A percentile compares a stretch with the other conserved stretches of the same genome.
phyloP scores from a whole-genome alignment of 2,888 invertebrate genomes.

The Chymomyza fuscimana region DNA sequence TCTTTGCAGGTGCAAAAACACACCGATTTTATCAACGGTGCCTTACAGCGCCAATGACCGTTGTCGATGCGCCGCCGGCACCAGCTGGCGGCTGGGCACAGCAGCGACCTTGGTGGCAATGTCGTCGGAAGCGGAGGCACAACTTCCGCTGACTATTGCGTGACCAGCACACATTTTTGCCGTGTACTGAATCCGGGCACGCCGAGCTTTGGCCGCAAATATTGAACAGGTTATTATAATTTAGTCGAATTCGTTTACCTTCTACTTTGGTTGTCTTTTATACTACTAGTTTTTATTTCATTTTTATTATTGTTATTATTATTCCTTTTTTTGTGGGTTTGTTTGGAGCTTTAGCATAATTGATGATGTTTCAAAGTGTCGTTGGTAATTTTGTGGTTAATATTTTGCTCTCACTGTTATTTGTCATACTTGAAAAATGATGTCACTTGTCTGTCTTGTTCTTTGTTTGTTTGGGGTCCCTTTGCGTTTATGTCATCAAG shows the following conservation, averaged over 20 bases:
- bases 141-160: conserved; percentile 77
- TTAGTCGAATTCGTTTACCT: conserved; percentile 1
- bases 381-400: conserved; percentile 26
- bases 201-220: conserved; percentile 78
- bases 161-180: conserved; percentile 80
- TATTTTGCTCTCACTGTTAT: conserved; percentile 34
- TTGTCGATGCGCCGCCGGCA: conserved; percentile 76
- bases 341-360: conserved; percentile 36
- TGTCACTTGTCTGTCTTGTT: conserved; percentile 44
- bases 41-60: conserved; percentile 79
- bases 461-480: conserved; percentile 13
- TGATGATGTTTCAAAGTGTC: conserved; percentile 41
- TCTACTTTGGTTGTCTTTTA: conserved; percentile 7
- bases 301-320: not conserved
- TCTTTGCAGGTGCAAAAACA: conserved; percentile 77
- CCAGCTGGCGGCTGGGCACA: conserved; percentile 32
- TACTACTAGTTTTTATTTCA: conserved; percentile 17
- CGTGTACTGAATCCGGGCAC: conserved; percentile 79
- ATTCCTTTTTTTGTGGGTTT: conserved; percentile 4
- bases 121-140: conserved; percentile 42
- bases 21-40: conserved; percentile 76
- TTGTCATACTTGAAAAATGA: conserved; percentile 46
- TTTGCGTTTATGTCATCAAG: conserved; percentile 43
- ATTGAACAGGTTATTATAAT: conserved; percentile 60
- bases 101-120: not conserved